These are phyloP conservation scores for Drosophila busckii DNA, from an alignment of 1,140 invertebrate species.

Conservation along the genomic window DNA sequence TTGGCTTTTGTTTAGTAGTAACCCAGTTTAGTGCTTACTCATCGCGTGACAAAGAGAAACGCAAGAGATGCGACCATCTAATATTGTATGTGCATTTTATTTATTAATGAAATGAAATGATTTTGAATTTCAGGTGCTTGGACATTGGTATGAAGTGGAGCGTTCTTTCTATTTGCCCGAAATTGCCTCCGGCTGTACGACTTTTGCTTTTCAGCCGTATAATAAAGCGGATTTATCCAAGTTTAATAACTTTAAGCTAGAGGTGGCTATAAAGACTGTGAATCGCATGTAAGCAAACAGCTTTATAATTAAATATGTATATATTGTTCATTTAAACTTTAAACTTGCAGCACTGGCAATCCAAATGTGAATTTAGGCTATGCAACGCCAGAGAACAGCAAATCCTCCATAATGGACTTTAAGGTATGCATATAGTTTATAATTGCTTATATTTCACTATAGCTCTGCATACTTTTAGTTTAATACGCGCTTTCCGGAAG, in stretches of 20 bases:
- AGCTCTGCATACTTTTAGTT: conserved; percentile 78
- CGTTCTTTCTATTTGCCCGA: conserved; percentile 85
- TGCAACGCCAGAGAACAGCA: conserved; percentile 70
- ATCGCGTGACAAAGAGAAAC: conserved; percentile 41
- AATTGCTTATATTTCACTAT: neutral
- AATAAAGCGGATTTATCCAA: conserved; percentile 76
- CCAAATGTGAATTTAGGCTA: conserved; percentile 69
- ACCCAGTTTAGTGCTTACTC: conserved; percentile 52
- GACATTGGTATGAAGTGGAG: conserved; percentile 86
- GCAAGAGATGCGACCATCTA: conserved; percentile 3
- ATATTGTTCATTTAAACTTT: neutral
- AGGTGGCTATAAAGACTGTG: conserved; percentile 81
- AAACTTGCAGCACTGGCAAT: conserved; percentile 60
- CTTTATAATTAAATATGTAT: neutral
- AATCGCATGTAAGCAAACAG: conserved; percentile 82
- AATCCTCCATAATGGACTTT: conserved; percentile 78
- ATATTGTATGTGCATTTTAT: conserved; percentile 7
- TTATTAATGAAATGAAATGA: conserved; percentile 2
- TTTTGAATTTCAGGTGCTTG: conserved; percentile 81
- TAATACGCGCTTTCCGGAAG: conserved; percentile 82
- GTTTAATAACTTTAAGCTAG: conserved; percentile 79
- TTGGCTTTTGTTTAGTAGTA: conserved; percentile 38
- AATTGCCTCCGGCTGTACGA: conserved; percentile 83
- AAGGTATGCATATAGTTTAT: conserved; percentile 49
- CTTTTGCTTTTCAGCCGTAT: conserved; percentile 80